These are phyloP conservation scores for Goniozus legneri DNA, from an alignment of 1,140 invertebrate genomes.

Conservation along the genomic window DNA sequence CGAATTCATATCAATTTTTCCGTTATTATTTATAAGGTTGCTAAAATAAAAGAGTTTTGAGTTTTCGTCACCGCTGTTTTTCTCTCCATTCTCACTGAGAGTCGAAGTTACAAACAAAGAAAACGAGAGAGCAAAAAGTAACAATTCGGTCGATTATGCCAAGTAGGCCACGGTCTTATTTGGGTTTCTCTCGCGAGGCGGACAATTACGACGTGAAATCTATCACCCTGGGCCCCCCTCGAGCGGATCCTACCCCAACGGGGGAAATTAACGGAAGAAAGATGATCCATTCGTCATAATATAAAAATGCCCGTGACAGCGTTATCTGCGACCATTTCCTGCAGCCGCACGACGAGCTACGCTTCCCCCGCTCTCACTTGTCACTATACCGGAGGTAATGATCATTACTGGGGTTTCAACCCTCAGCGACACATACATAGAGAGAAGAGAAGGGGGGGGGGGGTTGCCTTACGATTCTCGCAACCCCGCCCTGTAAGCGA, in stretches of 20 bases:
- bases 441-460: constrained; percentile 2
- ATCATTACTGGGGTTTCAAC: constrained; percentile 44
- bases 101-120: too few species aligned
- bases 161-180: background rate
- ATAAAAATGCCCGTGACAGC: constrained; percentile 50
- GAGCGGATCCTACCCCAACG: background rate
- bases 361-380: constrained; percentile 44
- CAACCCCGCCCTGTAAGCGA: too few species aligned
- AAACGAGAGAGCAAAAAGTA: too few species aligned
- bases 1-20: too few species aligned
- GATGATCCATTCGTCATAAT: constrained; percentile 51
- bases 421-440: constrained; percentile 11
- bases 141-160: background rate
- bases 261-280: constrained; percentile 33
- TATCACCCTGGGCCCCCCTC: constrained; percentile 18
- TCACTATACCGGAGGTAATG: constrained; percentile 53
- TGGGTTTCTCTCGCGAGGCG: too few species aligned
- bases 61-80: too few species aligned
- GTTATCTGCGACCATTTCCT: constrained; percentile 51
- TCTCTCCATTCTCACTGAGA: too few species aligned
- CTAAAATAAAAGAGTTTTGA: too few species aligned
- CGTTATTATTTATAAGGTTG: too few species aligned
- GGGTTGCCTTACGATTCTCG: too few species aligned
- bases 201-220: constrained; percentile 26
- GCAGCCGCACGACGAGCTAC: constrained; percentile 34